phyloP scores from a whole-genome alignment of 2,113 vertebrate species.

The Marmota monax region DNA sequence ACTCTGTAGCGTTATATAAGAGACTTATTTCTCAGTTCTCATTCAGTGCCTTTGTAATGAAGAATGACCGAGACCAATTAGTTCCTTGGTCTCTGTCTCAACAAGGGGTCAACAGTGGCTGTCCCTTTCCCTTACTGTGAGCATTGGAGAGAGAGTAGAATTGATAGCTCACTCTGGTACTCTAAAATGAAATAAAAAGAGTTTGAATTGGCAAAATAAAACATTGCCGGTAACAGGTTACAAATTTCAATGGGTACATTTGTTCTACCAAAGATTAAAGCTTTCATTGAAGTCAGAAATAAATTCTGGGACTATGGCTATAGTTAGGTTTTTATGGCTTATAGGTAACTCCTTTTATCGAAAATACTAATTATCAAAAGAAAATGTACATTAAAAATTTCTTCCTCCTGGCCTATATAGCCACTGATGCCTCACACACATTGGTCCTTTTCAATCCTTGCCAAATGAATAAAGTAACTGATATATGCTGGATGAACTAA shows the following conservation, averaged over 20 bases:
- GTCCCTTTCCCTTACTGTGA: not conserved
- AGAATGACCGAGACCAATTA: not conserved
- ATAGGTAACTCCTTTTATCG: not conserved
- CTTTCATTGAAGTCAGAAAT: not conserved
- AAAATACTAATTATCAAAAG: not conserved
- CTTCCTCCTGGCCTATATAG: not conserved
- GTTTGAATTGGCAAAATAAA: not conserved
- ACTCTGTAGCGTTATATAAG: not conserved
- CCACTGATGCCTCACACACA: not conserved
- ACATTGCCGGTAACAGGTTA: not conserved
- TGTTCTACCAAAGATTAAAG: not conserved
- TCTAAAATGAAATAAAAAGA: not conserved
- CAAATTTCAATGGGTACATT: not conserved
- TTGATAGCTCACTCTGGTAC: not conserved
- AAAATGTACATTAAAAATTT: not conserved
- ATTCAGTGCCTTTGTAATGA: slow-evolving; percentile 10
- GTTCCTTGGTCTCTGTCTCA: not conserved
- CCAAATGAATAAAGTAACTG: not conserved
- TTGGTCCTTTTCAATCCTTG: not conserved
- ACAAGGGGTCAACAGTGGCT: not conserved
- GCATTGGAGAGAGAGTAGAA: slow-evolving; percentile 10
- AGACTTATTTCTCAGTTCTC: not conserved
- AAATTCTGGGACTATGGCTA: not conserved
- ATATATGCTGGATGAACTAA: not conserved
- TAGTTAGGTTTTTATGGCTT: not conserved